Conservation (phyloP, 92 coral and sea anemone species). For the Phymanthus crucifer region DNA sequence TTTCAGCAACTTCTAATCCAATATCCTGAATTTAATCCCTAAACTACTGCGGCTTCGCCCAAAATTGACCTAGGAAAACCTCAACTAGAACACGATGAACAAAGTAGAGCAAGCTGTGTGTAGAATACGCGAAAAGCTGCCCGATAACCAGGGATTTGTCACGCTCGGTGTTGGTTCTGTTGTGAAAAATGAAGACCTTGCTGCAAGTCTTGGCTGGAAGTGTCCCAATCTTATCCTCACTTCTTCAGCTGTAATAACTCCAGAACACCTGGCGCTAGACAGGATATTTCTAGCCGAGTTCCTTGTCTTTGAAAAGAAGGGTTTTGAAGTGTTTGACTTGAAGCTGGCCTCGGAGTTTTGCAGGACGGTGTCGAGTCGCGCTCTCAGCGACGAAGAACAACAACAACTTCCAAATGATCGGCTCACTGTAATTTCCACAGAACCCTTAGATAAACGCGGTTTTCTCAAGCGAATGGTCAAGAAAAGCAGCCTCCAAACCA, state of each 20-base stretch:
- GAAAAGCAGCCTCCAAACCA: constrained; percentile 78
- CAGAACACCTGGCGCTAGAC: constrained; percentile 61
- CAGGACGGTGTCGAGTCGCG: constrained; percentile 40
- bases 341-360: constrained; percentile 74
- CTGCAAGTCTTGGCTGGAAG: constrained; percentile 80
- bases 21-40: constrained; percentile 1
- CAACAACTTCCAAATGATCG: constrained; percentile 34
- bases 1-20: not conserved
- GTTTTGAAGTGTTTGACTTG: constrained; percentile 75
- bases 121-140: constrained; percentile 76
- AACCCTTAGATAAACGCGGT: constrained; percentile 76
- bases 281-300: constrained; percentile 69
- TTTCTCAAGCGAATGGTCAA: constrained; percentile 85
- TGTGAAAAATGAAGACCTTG: constrained; percentile 53
- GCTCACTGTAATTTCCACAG: constrained; percentile 69
- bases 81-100: constrained; percentile 56
- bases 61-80: constrained; percentile 1
- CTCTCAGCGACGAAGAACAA: not conserved
- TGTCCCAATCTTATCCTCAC: constrained; percentile 68
- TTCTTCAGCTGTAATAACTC: constrained; percentile 61
- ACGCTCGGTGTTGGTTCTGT: constrained; percentile 82
- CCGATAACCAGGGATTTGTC: constrained; percentile 61
- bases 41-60: constrained; percentile 1
- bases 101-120: constrained; percentile 80
- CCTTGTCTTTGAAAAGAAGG: constrained; percentile 66